Evolutionary conservation across 2,113 vertebrate genomes (phyloP).

Genomic region (Cheirogaleus medius): DNA sequence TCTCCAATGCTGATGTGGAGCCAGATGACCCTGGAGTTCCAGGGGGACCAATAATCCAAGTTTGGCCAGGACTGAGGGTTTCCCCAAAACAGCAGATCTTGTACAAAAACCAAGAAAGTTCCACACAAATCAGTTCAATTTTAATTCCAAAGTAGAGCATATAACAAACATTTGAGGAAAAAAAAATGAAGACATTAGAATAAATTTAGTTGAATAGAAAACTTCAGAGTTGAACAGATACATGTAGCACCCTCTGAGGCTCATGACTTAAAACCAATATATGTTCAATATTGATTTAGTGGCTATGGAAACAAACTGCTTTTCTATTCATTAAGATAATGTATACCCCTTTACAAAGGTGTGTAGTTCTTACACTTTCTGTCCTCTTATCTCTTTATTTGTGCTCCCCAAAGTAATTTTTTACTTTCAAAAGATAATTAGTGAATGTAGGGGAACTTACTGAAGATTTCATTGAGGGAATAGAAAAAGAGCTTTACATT

Average conservation of each 20-base stretch:
- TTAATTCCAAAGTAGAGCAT: neutral
- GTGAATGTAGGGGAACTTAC: neutral
- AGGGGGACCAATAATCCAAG: neutral
- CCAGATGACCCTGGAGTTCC: neutral
- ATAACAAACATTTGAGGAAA: neutral
- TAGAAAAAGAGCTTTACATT: neutral
- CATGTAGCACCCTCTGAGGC: neutral
- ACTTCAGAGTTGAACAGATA: neutral
- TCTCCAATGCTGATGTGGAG: neutral
- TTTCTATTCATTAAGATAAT: neutral
- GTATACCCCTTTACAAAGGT: neutral
- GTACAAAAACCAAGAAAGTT: neutral
- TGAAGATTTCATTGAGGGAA: neutral
- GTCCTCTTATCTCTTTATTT: neutral
- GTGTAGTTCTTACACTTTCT: neutral
- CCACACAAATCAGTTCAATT: neutral
- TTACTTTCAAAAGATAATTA: constrained; percentile 30
- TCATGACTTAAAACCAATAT: neutral
- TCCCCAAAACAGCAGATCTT: neutral
- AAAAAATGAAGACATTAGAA: neutral
- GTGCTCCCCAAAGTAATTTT: neutral
- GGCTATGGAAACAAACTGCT: neutral
- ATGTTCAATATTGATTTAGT: neutral
- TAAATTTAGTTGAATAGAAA: neutral
- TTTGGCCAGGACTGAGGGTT: neutral